These are phyloP conservation scores for Copidosoma aretas DNA, from an alignment of 2,888 invertebrate genomes.

Conservation along the genomic window DNA sequence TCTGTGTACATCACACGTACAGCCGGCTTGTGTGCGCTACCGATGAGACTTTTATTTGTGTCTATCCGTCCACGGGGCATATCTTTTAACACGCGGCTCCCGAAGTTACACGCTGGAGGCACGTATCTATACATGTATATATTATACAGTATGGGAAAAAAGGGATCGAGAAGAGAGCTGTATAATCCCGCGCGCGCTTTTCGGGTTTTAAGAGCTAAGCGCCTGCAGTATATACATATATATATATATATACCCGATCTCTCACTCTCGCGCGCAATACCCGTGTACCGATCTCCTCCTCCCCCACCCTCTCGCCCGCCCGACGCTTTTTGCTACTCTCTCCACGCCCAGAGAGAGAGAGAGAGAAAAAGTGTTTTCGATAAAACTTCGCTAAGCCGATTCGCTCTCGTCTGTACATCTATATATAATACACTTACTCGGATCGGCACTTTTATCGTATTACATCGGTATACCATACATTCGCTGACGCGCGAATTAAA, in stretches of 20 bases:
- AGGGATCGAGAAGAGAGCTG: background rate
- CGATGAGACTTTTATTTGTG: background rate
- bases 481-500: too few species aligned
- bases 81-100: background rate
- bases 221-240: too few species aligned
- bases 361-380: background rate
- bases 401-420: background rate
- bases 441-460: too few species aligned
- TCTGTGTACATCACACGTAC: too few species aligned
- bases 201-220: conserved; percentile 24
- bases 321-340: background rate
- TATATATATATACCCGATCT: too few species aligned
- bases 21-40: too few species aligned
- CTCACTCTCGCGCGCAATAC: too few species aligned
- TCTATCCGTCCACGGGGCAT: background rate
- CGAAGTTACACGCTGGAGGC: background rate
- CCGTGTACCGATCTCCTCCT: background rate
- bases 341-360: background rate
- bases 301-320: background rate
- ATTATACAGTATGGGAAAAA: too few species aligned
- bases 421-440: too few species aligned
- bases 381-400: background rate
- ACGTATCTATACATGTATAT: too few species aligned
- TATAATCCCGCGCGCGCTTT: conserved; percentile 13
- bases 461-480: too few species aligned